Conservation (phyloP, 2,888 invertebrate genomes). For the Camptogramma bilineatum region DNA sequence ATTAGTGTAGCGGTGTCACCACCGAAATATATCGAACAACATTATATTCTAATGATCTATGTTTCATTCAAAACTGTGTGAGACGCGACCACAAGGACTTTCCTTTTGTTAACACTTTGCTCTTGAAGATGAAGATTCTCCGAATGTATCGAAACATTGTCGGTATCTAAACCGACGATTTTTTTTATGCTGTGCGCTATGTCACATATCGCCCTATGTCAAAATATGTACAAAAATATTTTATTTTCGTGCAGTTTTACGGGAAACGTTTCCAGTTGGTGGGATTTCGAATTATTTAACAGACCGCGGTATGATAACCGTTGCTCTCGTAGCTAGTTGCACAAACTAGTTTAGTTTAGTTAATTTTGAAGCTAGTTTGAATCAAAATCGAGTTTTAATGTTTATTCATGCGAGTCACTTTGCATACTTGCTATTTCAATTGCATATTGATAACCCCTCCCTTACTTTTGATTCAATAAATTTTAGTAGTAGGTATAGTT, state of each 20-base stretch:
- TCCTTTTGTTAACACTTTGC: no score
- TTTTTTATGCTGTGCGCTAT: no score
- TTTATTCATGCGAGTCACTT: not conserved
- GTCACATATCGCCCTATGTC: not conserved
- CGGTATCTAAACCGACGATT: no score
- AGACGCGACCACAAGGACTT: no score
- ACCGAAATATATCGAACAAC: no score
- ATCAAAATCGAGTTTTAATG: constrained; percentile 1
- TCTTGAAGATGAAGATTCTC: no score
- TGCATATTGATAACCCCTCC: not conserved
- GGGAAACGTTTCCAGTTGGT: not conserved
- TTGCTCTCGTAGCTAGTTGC: not conserved
- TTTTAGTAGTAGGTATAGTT: not conserved
- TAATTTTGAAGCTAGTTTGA: constrained; percentile 1
- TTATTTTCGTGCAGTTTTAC: not conserved
- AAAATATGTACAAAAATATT: not conserved
- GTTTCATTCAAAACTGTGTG: no score
- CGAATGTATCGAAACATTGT: no score
- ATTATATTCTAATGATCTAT: no score
- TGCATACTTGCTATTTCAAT: not conserved
- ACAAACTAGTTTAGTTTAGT: constrained; percentile 3
- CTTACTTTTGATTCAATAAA: not conserved
- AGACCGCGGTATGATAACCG: not conserved
- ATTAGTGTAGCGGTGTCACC: no score
- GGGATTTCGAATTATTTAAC: not conserved